Evolutionary conservation across 2,797 vertebrate genomes (phyloP).

Genomic region (Linurgus olivaceus): DNA sequence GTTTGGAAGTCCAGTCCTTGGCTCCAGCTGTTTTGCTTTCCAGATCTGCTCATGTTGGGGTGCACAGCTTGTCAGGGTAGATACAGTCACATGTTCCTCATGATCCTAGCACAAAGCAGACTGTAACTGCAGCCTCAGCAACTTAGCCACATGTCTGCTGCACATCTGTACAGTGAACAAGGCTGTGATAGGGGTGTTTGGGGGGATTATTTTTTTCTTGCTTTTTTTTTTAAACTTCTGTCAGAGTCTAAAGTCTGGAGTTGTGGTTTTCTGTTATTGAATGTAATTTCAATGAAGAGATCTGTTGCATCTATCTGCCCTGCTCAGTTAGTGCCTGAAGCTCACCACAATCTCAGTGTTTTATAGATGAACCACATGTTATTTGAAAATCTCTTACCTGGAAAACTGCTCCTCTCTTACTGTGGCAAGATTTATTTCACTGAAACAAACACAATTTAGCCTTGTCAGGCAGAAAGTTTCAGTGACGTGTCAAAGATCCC

Average conservation of each 20-base stretch:
- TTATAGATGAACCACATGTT: neutral
- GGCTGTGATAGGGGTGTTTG: neutral
- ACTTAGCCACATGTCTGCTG: conserved; percentile 6
- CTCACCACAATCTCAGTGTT: neutral
- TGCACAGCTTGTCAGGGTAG: fast-evolving
- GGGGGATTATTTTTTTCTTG: neutral
- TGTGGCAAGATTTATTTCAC: neutral
- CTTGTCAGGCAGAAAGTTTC: neutral
- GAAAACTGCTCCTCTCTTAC: neutral
- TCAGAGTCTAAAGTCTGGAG: neutral
- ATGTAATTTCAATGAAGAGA: neutral
- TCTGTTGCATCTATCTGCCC: neutral
- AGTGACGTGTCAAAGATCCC: neutral
- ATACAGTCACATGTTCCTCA: neutral
- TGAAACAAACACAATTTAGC: neutral
- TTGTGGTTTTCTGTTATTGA: neutral
- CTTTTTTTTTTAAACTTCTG: neutral
- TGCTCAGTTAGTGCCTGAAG: neutral
- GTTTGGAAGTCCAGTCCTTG: neutral
- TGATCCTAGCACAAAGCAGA: conserved; percentile 18
- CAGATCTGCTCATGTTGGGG: neutral
- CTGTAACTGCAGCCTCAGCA: conserved; percentile 53
- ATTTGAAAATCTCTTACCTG: neutral
- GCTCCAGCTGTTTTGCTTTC: fast-evolving
- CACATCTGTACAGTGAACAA: conserved; percentile 22